A percentile compares a stretch with the other conserved stretches of the same genome.
These are phyloP conservation scores for Semotilus atromaculatus DNA, from an alignment of 2,797 vertebrate species.

Conservation along the genomic window DNA sequence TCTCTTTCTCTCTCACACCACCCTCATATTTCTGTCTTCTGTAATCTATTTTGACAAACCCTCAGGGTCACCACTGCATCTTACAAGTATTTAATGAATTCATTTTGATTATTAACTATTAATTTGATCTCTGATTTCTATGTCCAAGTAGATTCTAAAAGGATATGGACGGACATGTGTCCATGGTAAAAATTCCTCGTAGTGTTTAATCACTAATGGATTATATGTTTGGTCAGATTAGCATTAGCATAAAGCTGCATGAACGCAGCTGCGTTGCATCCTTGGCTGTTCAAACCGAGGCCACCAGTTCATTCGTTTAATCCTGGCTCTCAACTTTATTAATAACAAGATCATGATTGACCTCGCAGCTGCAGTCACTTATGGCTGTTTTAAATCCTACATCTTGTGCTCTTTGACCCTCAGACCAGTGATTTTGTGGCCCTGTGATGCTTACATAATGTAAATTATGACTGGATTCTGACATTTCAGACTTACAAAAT, in stretches of 20 bases:
- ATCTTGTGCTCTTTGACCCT: slow-evolving; percentile 24
- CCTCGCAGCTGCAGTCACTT: neutral
- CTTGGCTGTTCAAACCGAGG: slow-evolving; percentile 3
- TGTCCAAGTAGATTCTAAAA: neutral
- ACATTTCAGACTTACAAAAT: too few relatives aligned
- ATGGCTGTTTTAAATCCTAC: neutral
- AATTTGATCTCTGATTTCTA: neutral
- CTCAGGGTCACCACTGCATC: slow-evolving; percentile 17
- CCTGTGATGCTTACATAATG: neutral
- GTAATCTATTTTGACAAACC: slow-evolving; percentile 26
- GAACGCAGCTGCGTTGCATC: neutral
- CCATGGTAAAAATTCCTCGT: slow-evolving; percentile 11
- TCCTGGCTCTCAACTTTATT: slow-evolving; percentile 57
- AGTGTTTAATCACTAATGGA: slow-evolving; percentile 47
- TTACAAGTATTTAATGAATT: too few relatives aligned
- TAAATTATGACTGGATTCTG: neutral
- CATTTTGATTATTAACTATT: neutral
- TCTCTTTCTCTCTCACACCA: neutral
- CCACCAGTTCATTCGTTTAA: slow-evolving; percentile 48
- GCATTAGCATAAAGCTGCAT: slow-evolving; percentile 41
- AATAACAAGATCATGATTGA: slow-evolving; percentile 45
- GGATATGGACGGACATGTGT: neutral
- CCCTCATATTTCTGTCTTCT: slow-evolving; percentile 1
- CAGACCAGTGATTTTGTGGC: neutral
- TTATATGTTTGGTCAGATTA: slow-evolving; percentile 53